phyloP scores from a whole-genome alignment of 2,113 vertebrate genomes.

The Grus americana region DNA sequence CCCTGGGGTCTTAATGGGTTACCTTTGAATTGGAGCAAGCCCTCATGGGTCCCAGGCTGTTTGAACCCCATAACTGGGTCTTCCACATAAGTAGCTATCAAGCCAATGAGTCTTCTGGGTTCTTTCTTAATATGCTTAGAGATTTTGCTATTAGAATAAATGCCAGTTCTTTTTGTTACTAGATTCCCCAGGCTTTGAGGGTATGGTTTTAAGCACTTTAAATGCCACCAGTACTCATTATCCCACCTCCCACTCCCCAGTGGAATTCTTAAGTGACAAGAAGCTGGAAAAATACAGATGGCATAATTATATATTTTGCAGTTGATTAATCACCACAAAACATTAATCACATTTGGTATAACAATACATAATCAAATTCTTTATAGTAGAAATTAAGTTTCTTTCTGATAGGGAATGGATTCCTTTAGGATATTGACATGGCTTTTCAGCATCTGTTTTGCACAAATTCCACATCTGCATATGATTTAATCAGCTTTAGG shows the following conservation, averaged over 20 bases:
- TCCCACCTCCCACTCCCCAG: constrained; percentile 55
- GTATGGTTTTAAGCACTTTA: constrained; percentile 57
- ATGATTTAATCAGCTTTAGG: constrained; percentile 74
- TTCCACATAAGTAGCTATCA: constrained; percentile 51
- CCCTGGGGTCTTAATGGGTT: constrained; percentile 23
- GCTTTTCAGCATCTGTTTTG: constrained; percentile 79
- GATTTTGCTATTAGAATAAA: constrained; percentile 61
- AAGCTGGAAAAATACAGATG: constrained; percentile 80
- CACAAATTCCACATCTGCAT: constrained; percentile 79
- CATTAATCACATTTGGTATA: constrained; percentile 85
- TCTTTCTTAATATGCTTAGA: constrained; percentile 59
- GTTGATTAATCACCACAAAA: constrained; percentile 85
- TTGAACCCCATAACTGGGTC: constrained; percentile 28
- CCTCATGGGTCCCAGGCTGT: neutral
- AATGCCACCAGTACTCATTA: constrained; percentile 65
- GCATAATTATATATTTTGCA: constrained; percentile 83
- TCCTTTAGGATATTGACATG: constrained; percentile 81
- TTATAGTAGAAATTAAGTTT: constrained; percentile 81
- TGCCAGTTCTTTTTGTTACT: constrained; percentile 40
- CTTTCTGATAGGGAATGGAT: constrained; percentile 75
- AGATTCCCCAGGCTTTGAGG: constrained; percentile 35
- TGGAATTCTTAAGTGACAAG: constrained; percentile 78
- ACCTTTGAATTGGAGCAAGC: constrained; percentile 46
- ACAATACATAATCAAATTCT: constrained; percentile 84
- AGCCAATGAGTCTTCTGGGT: constrained; percentile 34